Evolutionary conservation across 2,113 vertebrate genomes (phyloP), one percentile per base, ranked within the genome.

Genomic region (Pseudorectes ferrugineus): DNA sequence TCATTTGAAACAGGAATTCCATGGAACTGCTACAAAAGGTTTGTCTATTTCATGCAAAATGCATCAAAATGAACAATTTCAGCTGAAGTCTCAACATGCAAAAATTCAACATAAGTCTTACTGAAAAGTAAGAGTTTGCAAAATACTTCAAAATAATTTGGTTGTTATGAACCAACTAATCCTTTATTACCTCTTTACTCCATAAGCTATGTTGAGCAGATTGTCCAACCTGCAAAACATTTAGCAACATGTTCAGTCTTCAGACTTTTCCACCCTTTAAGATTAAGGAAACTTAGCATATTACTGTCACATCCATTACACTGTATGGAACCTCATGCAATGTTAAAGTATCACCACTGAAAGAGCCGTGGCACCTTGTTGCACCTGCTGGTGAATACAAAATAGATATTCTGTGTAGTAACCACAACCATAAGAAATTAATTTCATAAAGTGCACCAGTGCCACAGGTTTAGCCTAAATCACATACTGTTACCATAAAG

Each of bases 151-250:
- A 89, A 76, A 81, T 70, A 79, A 82, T 91, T 71, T 76, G 26
- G 61, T 87, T 86, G 76, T 89, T 92, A 95, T 82, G 68, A 97
- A 96, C 89, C 84, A 97, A 82, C 67, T 12, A 59, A 76, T 94
- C 91, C 82, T 91, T 98, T 96, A 97, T 99, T 99, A 99, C 99
- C 99, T 99, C 98, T 99, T 99, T 87, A 99, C 99, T 98, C 99
- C 99, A 95, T 99, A 99, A 96, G 99, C 99, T 99, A 99, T 99
- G 98, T 99, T 99, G 96, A 99, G 98, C 98, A 99, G 98, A 98
- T 99, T 99, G 98, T 99, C 99, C 99, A 99, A 98, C 98, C 99
- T 99, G 97, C 96, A 98, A 98, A 97, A 98, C 86, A 98, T 98
- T 98, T 97, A 98, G 96, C 94, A 98, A 96, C 97, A 89, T 92